A percentile compares a stretch with the other conserved stretches of the same genome.
These are phyloP conservation scores for Drosophila arizonae DNA, from an alignment of 1,140 invertebrate species.

Conservation along the genomic window DNA sequence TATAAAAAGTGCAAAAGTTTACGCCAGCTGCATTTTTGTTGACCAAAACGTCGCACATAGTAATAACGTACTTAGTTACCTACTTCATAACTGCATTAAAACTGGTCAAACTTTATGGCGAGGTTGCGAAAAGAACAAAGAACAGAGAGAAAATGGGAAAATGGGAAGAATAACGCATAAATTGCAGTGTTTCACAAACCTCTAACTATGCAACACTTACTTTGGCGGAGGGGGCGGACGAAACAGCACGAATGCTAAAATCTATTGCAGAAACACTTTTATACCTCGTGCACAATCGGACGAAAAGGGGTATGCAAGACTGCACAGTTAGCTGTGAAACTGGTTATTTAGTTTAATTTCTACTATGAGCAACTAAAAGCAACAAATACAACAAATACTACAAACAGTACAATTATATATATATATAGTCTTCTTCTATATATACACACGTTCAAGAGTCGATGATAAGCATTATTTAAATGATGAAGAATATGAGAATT, in stretches of 20 bases:
- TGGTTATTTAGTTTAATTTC: too few species aligned
- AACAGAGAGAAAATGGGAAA: too few species aligned
- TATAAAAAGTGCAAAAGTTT: constrained; percentile 15
- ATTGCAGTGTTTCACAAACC: constrained; percentile 42
- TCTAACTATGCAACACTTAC: constrained; percentile 67
- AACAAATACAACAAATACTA: too few species aligned
- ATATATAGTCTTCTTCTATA: too few species aligned
- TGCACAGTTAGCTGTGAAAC: too few species aligned
- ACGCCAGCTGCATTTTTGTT: background rate
- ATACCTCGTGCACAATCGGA: background rate
- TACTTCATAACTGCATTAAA: constrained; percentile 71
- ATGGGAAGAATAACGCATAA: background rate
- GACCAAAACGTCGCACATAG: constrained; percentile 46
- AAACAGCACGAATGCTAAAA: constrained; percentile 49
- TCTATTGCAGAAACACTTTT: constrained; percentile 25
- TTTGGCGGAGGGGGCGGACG: constrained; percentile 32
- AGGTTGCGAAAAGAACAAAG: too few species aligned
- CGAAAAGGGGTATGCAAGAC: background rate
- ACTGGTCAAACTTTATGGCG: constrained; percentile 51
- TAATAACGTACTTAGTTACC: constrained; percentile 58
- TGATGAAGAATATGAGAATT: too few species aligned
- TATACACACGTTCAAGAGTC: too few species aligned
- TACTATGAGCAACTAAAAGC: too few species aligned
- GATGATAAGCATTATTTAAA: too few species aligned
- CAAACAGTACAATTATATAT: too few species aligned